Conservation (phyloP, 2,113 vertebrate species). For the Saguinus imperator region DNA sequence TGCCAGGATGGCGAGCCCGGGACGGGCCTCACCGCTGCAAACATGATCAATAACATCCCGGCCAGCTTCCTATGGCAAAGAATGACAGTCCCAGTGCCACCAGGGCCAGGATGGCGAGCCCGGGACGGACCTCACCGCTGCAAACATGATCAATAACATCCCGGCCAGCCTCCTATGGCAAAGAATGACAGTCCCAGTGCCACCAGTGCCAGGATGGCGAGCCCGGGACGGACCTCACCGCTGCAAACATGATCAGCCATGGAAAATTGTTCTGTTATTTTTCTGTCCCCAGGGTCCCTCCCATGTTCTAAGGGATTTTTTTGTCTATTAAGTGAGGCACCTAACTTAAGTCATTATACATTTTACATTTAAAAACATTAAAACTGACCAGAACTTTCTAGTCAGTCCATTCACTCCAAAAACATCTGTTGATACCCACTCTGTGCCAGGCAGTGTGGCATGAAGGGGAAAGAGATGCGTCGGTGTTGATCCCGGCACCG, state of each 20-base stretch:
- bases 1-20: fast-evolving
- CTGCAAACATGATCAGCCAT: neutral
- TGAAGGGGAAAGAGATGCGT: fast-evolving
- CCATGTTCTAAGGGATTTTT: neutral
- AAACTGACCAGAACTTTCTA: neutral
- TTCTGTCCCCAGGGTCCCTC: neutral
- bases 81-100: fast-evolving
- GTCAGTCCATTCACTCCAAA: neutral
- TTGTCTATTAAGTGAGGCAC: neutral
- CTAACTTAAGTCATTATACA: neutral
- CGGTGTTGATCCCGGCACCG: fast-evolving
- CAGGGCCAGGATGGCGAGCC: fast-evolving
- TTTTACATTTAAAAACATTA: neutral
- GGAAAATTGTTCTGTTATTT: neutral
- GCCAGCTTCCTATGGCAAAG: neutral
- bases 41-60: fast-evolving
- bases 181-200: fast-evolving
- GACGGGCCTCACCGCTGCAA: neutral
- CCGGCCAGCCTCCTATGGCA: fast-evolving
- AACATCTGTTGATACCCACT: fast-evolving
- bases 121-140: neutral
- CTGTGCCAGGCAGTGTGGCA: fast-evolving
- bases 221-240: neutral
- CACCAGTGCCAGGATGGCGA: fast-evolving
- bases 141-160: fast-evolving